Percentiles rank a stretch among this genome's conserved stretches.
Conservation (phyloP, 2,113 vertebrate genomes). For the Hyperoodon ampullatus region DNA sequence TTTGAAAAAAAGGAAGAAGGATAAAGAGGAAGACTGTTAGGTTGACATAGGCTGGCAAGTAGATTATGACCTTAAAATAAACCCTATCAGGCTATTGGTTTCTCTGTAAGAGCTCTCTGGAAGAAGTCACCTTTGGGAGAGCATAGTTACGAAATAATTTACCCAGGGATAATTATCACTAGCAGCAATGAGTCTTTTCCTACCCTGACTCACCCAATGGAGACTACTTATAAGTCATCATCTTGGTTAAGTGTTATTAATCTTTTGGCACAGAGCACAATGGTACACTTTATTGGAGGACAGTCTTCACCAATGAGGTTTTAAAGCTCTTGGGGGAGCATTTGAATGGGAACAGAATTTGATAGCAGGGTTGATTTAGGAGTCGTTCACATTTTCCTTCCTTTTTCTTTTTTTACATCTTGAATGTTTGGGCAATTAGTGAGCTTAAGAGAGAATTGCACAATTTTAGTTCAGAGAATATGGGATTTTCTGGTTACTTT, state of each 20-base stretch:
- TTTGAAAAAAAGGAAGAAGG: not conserved
- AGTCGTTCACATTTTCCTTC: slow-evolving; percentile 54
- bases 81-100: not conserved
- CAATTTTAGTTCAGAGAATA: slow-evolving; percentile 65
- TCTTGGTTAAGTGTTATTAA: slow-evolving; percentile 78
- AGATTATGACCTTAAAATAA: slow-evolving; percentile 73
- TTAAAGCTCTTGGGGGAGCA: slow-evolving; percentile 69
- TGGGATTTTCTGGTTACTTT: slow-evolving; percentile 61
- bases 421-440: slow-evolving; percentile 63
- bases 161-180: slow-evolving; percentile 68
- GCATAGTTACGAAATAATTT: slow-evolving; percentile 71
- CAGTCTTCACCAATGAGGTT: slow-evolving; percentile 27
- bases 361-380: slow-evolving; percentile 68
- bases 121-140: slow-evolving; percentile 56
- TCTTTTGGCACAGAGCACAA: slow-evolving; percentile 50
- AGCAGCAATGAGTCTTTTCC: slow-evolving; percentile 62
- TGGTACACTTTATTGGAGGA: slow-evolving; percentile 56
- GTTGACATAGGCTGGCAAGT: not conserved
- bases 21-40: not conserved
- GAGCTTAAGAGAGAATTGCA: slow-evolving; percentile 51
- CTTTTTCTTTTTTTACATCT: slow-evolving; percentile 23
- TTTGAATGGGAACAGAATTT: slow-evolving; percentile 69
- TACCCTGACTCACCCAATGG: slow-evolving; percentile 19
- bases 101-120: slow-evolving; percentile 44
- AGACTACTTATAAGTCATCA: slow-evolving; percentile 73